Conservation (phyloP, 92 coral and sea anemone genomes). For the Pocillopora meandrina region DNA sequence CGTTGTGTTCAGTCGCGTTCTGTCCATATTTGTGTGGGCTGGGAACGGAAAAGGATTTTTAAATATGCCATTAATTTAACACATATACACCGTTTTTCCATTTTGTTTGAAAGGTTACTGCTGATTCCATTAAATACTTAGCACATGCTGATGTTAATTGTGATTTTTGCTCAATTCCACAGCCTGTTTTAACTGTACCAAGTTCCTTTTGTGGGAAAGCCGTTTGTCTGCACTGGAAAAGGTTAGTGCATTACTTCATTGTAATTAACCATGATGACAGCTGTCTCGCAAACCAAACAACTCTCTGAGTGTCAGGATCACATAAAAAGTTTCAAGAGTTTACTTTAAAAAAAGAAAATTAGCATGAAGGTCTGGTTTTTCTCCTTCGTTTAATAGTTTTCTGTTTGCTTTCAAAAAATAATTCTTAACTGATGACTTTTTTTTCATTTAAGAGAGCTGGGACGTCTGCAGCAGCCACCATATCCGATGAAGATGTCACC, state of each 20-base stretch:
- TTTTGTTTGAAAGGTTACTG: no score
- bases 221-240: conserved; percentile 64
- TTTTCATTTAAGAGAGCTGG: conserved; percentile 6
- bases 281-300: no score
- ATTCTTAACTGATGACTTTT: not conserved
- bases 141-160: not conserved
- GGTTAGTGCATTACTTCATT: conserved; percentile 30
- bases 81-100: no score
- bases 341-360: not conserved
- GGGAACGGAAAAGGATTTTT: no score
- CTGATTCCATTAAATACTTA: no score
- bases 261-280: no score
- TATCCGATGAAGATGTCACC: conserved; percentile 33
- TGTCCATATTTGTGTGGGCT: no score
- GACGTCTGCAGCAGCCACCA: not conserved
- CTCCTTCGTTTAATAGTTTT: not conserved
- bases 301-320: no score
- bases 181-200: conserved; percentile 82
- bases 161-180: not conserved
- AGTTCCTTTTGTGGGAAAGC: conserved; percentile 46
- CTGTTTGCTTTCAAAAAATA: not conserved
- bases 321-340: not conserved
- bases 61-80: no score
- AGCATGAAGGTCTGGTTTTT: not conserved
- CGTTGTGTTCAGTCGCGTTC: no score